phyloP scores from a whole-genome alignment of 2,113 vertebrate genomes.

The Lanius collurio region DNA sequence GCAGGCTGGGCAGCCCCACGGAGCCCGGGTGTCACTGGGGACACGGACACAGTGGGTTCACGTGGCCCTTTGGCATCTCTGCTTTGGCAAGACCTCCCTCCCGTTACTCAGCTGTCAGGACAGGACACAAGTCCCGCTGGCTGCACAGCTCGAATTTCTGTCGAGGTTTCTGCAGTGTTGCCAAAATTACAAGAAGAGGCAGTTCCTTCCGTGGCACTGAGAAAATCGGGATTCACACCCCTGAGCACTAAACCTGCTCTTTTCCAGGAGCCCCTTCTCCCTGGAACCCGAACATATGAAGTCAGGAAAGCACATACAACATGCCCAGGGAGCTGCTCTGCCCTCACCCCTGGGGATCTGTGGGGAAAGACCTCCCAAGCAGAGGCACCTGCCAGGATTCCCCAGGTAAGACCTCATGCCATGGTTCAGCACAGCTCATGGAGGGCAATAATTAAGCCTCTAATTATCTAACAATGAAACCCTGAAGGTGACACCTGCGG shows the following conservation, averaged over 20 bases:
- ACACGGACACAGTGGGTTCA: background rate
- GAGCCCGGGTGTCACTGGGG: accelerated
- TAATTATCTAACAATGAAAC: accelerated
- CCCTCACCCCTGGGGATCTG: accelerated
- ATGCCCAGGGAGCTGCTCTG: background rate
- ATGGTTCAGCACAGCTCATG: accelerated
- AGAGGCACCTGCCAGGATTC: background rate
- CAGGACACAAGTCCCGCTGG: background rate
- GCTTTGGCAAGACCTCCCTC: background rate
- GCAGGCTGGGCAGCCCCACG: accelerated
- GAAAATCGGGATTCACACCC: background rate
- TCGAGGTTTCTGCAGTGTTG: background rate
- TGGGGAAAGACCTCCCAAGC: background rate
- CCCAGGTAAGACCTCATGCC: background rate
- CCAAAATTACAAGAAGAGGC: background rate
- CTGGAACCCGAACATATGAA: accelerated
- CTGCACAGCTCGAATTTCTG: background rate
- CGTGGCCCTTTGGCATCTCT: background rate
- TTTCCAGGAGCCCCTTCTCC: background rate
- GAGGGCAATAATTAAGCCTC: background rate
- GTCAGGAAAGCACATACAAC: accelerated
- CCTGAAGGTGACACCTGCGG: background rate
- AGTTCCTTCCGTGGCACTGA: background rate
- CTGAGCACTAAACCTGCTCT: background rate
- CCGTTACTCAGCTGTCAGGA: background rate